These are phyloP conservation scores for Prorops nasuta DNA, from an alignment of 1,140 invertebrate genomes.

Conservation along the genomic window DNA sequence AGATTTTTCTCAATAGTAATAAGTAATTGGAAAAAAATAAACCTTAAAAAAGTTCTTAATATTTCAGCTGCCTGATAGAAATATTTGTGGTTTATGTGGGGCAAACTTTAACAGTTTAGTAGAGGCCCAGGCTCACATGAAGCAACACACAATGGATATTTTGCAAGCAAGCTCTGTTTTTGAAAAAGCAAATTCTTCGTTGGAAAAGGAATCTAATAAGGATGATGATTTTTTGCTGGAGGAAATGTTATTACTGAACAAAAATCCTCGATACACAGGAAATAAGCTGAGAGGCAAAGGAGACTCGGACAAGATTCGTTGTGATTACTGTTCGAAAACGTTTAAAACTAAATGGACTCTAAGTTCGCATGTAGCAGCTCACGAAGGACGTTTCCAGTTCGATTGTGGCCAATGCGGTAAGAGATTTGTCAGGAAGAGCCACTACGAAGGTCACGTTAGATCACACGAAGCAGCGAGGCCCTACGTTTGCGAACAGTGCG, in stretches of 20 bases:
- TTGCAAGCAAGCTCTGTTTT: slow-evolving; percentile 15
- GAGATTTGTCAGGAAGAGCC: slow-evolving; percentile 52
- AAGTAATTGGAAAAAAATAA: background rate
- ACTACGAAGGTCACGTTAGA: slow-evolving; percentile 50
- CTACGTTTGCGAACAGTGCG: slow-evolving; percentile 51
- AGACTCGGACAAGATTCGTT: slow-evolving; percentile 38
- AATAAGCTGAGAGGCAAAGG: slow-evolving; percentile 1
- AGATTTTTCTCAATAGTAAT: slow-evolving; percentile 5
- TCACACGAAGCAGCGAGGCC: slow-evolving; percentile 51
- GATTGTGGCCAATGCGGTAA: slow-evolving; percentile 52
- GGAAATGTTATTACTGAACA: slow-evolving; percentile 46
- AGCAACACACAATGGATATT: slow-evolving; percentile 34
- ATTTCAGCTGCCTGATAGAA: slow-evolving; percentile 27
- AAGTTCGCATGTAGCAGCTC: slow-evolving; percentile 52
- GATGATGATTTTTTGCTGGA: slow-evolving; percentile 47
- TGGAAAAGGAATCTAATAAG: slow-evolving; percentile 21
- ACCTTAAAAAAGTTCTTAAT: slow-evolving; percentile 1
- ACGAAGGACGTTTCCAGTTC: slow-evolving; percentile 52
- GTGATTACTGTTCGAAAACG: slow-evolving; percentile 52
- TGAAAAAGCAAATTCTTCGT: slow-evolving; percentile 3
- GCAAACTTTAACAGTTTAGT: slow-evolving; percentile 22
- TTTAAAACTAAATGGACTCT: slow-evolving; percentile 55
- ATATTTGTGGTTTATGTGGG: slow-evolving; percentile 31
- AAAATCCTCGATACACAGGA: slow-evolving; percentile 28
- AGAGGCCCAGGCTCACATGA: slow-evolving; percentile 37